These are phyloP conservation scores for Parnassius orleans DNA, from an alignment of 2,888 invertebrate species.

Conservation along the genomic window DNA sequence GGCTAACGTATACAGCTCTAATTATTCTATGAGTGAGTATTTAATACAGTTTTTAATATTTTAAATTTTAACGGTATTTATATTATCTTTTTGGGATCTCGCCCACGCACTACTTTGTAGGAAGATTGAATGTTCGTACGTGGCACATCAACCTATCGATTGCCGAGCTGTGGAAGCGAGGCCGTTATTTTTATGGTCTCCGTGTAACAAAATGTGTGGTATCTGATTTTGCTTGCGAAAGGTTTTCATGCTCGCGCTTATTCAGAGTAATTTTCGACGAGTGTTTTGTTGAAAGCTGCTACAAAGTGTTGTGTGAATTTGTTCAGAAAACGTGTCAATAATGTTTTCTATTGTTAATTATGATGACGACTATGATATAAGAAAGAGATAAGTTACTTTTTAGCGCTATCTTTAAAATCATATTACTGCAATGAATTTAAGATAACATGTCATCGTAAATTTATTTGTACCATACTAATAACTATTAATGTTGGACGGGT, in stretches of 20 bases:
- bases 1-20: slow-evolving; percentile 63
- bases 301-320: slow-evolving; percentile 7
- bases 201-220: slow-evolving; percentile 37
- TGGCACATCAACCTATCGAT: slow-evolving; percentile 52
- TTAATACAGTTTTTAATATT: slow-evolving; percentile 43
- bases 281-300: slow-evolving; percentile 29
- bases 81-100: slow-evolving; percentile 50
- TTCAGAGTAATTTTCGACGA: slow-evolving; percentile 19
- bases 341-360: too few species aligned
- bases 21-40: slow-evolving; percentile 43
- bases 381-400: too few species aligned
- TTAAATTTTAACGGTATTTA: slow-evolving; percentile 45
- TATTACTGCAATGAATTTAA: too few species aligned
- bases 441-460: slow-evolving; percentile 44
- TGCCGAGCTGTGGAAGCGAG: slow-evolving; percentile 44
- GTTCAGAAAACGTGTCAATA: neutral
- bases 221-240: slow-evolving; percentile 28
- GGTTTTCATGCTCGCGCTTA: slow-evolving; percentile 26
- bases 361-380: too few species aligned
- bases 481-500: slow-evolving; percentile 48
- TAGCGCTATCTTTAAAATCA: too few species aligned
- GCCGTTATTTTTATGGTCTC: slow-evolving; percentile 47
- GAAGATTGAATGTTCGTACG: slow-evolving; percentile 58
- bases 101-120: slow-evolving; percentile 32
- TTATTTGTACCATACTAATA: slow-evolving; percentile 41